Conservation (phyloP, 2,888 invertebrate species). For the Volucella zonaria region DNA sequence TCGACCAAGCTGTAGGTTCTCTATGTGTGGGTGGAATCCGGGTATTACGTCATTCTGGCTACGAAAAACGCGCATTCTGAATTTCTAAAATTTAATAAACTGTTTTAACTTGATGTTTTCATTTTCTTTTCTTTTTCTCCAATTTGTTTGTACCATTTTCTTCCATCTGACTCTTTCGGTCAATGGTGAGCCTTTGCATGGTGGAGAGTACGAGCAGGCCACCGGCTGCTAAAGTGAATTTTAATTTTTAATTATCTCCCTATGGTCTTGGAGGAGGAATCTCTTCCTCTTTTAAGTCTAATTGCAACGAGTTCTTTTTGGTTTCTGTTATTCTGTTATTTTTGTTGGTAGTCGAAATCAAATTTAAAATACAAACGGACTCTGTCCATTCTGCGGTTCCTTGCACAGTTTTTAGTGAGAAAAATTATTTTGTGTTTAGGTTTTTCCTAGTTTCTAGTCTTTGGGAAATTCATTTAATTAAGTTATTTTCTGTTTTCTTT, state of each 20-base stretch:
- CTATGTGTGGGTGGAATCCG: constrained; percentile 14
- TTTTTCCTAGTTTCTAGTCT: constrained; percentile 18
- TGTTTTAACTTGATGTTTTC: constrained; percentile 39
- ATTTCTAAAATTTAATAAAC: constrained; percentile 43
- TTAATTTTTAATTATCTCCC: constrained; percentile 53
- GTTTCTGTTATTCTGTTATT: not conserved
- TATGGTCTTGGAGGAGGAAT: not conserved
- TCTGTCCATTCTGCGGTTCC: too few species aligned
- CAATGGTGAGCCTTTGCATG: too few species aligned
- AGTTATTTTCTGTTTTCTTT: constrained; percentile 47
- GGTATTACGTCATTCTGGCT: constrained; percentile 42
- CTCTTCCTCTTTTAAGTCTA: constrained; percentile 2
- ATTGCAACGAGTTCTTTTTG: constrained; percentile 13
- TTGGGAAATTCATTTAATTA: not conserved
- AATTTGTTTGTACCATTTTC: too few species aligned
- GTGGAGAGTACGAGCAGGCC: not conserved
- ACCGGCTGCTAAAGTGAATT: constrained; percentile 34
- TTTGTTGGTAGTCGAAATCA: not conserved
- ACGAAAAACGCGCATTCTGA: constrained; percentile 9
- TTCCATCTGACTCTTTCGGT: too few species aligned
- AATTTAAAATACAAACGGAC: not conserved
- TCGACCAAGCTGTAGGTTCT: constrained; percentile 10
- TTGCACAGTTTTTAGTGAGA: not conserved
- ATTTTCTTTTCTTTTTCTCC: constrained; percentile 27
- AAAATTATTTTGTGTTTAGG: constrained; percentile 25